Conservation (phyloP, 2,797 vertebrate species). For the Enteromius mattozi region DNA sequence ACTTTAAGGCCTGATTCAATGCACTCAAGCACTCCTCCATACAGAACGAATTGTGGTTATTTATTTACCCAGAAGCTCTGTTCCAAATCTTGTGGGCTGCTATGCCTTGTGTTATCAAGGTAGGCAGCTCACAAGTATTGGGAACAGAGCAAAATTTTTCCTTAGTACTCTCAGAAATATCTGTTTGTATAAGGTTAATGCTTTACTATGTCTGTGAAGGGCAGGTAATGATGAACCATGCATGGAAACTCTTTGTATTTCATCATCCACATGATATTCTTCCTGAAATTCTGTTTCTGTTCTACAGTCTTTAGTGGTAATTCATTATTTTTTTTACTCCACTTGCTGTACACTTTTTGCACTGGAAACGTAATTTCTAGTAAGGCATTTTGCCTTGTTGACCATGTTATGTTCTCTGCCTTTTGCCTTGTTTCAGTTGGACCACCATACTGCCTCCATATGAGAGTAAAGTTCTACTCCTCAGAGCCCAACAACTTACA, state of each 20-base stretch:
- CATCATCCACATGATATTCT: not conserved
- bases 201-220: conserved; percentile 22
- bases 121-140: not conserved
- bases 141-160: not conserved
- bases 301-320: not conserved
- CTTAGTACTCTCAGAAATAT: not conserved
- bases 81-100: not conserved
- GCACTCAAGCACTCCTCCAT: not conserved
- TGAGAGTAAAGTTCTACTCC: conserved; percentile 98
- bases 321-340: not conserved
- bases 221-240: not conserved
- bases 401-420: not conserved
- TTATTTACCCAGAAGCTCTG: not conserved
- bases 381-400: not conserved
- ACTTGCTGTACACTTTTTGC: not conserved
- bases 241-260: not conserved
- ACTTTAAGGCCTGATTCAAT: not conserved
- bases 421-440: conserved; percentile 81
- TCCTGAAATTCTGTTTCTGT: not conserved
- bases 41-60: not conserved
- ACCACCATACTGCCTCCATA: conserved; percentile 95
- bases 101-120: not conserved
- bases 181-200: not conserved
- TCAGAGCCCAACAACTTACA: conserved; percentile 98
- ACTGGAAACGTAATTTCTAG: not conserved